Conservation (phyloP, 1,140 invertebrate species). For the Lycorma delicatula region DNA sequence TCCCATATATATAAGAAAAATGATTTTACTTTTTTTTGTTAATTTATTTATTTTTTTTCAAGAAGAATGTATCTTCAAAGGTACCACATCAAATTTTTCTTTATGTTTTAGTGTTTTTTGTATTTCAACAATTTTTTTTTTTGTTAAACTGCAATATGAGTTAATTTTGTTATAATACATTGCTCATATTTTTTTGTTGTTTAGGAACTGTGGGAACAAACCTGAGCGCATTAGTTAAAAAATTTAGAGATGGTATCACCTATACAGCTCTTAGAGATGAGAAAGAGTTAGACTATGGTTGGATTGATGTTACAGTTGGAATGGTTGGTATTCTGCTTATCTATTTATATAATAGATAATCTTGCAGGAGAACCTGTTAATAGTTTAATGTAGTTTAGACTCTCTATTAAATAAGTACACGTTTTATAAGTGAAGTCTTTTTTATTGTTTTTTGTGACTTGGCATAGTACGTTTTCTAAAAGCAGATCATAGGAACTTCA, state of each 20-base stretch:
- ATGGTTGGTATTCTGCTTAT: conserved; percentile 41
- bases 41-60: neutral
- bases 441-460: neutral
- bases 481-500: neutral
- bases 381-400: too few species aligned
- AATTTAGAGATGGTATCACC: conserved; percentile 55
- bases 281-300: conserved; percentile 56
- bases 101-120: neutral
- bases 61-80: neutral
- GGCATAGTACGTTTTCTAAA: neutral
- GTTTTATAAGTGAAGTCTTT: neutral
- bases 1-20: neutral
- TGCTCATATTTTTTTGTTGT: conserved; percentile 18
- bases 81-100: neutral
- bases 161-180: conserved; percentile 6
- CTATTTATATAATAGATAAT: conserved; percentile 6
- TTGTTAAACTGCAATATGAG: neutral
- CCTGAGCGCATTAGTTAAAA: conserved; percentile 47
- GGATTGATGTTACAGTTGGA: conserved; percentile 54
- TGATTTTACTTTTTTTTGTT: conserved; percentile 8
- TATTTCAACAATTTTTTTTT: neutral
- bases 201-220: conserved; percentile 53
- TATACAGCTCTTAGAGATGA: conserved; percentile 55
- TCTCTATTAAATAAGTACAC: conserved; percentile 2
- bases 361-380: too few species aligned